Evolutionary conservation across 2,888 invertebrate species (phyloP).

Genomic region (Orthosia cruda): DNA sequence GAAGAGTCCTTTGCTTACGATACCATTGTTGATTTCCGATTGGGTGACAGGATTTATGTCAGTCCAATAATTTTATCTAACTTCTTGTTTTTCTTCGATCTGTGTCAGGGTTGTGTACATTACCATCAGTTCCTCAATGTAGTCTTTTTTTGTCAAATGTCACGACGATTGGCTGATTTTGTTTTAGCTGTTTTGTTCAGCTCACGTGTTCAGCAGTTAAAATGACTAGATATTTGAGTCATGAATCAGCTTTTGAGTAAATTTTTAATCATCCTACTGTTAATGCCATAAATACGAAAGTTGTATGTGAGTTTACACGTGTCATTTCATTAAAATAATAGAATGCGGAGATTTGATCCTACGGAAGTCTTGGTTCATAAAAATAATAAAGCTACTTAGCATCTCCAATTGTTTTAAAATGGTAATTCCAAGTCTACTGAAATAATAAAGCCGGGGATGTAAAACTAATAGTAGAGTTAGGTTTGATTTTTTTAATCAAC

Average conservation of each 20-base stretch:
- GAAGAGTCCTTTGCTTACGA: constrained; percentile 44
- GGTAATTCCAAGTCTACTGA: too few relatives aligned
- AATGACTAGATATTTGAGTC: background rate
- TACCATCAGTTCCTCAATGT: background rate
- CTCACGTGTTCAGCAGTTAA: background rate
- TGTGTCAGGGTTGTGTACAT: constrained; percentile 20
- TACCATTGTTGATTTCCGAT: constrained; percentile 53
- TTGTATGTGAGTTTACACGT: background rate
- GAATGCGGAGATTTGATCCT: too few relatives aligned
- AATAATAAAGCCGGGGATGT: too few relatives aligned
- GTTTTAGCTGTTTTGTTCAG: background rate
- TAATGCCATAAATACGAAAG: background rate
- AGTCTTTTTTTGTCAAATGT: background rate
- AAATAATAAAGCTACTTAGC: too few relatives aligned
- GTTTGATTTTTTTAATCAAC: too few relatives aligned
- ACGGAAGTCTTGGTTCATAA: too few relatives aligned
- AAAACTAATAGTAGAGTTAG: too few relatives aligned
- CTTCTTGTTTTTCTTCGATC: constrained; percentile 45
- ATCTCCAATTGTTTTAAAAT: too few relatives aligned
- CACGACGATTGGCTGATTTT: background rate
- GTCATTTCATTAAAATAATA: background rate
- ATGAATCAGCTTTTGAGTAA: too few relatives aligned
- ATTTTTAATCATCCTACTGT: background rate
- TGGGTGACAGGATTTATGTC: constrained; percentile 48
- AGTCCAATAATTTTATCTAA: constrained; percentile 35